Evolutionary conservation across 2,113 vertebrate species (phyloP), one percentile per base, ranked within the genome.

Genomic region (Solea senegalensis): DNA sequence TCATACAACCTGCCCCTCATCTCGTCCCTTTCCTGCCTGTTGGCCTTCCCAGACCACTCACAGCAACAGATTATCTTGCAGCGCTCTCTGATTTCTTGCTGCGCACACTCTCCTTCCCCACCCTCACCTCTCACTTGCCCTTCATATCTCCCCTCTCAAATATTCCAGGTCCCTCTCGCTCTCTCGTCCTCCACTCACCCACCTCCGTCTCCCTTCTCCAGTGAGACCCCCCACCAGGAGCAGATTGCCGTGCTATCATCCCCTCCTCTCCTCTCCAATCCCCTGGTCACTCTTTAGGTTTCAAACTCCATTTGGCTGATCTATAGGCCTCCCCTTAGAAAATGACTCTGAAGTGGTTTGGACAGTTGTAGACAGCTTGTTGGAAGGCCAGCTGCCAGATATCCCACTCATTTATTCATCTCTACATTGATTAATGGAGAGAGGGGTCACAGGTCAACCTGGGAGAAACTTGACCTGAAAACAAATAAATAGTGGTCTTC

Each of bases 291-390:
- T 93, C 82, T 95, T 94, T 94, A 84, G 89, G 87, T 92, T 94
- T 94, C 92, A 92, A 85, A 92, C 78, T 90, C 85, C 88, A 81
- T 94, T 95, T 93, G 88, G 71, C 89, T 91, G 87, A 83, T 88
- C 68, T 86, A 72, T 86, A 80, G 83, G 76, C 82, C 79, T 83
- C 81, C 84, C 63, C 55, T 80, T 79, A 70, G 81, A 82, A 81
- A 90, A 90, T 79, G 90, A 86, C 84, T 85, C 91, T 91, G 82
- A 92, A 88, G 79, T 88, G 86, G 86, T 92, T 90, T 92, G 89
- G 91, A 93, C 92, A 92, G 90, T 92, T 89, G 88, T 78, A 90
- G 90, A 91, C 88, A 88, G 90, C 91, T 90, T 92, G 91, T 90
- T 92, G 85, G 88, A 91, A 76, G 81, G 80, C 80, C 88, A 90